Evolutionary conservation across 2,113 vertebrate genomes (phyloP).

Genomic region (Austrofundulus limnaeus): DNA sequence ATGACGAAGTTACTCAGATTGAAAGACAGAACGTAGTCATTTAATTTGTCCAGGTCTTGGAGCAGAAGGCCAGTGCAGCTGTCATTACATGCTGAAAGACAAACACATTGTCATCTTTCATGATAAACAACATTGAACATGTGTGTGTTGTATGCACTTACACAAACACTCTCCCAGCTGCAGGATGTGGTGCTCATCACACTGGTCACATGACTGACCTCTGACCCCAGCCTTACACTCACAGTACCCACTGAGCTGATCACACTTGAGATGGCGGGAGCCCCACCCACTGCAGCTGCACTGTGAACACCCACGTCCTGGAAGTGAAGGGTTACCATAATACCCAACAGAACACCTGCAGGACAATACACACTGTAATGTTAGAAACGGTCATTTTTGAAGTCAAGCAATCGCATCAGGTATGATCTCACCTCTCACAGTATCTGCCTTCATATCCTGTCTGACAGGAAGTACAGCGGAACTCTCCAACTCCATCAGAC

Average conservation of each 20-base stretch:
- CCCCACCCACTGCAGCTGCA: slow-evolving; percentile 84
- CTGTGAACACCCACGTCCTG: slow-evolving; percentile 73
- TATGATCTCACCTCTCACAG: slow-evolving; percentile 85
- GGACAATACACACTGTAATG: neutral
- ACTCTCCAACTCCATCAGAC: slow-evolving; percentile 79
- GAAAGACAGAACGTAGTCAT: slow-evolving; percentile 68
- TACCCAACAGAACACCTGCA: slow-evolving; percentile 88
- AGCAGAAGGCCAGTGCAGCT: slow-evolving; percentile 84
- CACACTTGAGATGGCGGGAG: slow-evolving; percentile 78
- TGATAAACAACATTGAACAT: neutral
- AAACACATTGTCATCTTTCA: neutral
- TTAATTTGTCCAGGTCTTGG: slow-evolving; percentile 77
- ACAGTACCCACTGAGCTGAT: slow-evolving; percentile 83
- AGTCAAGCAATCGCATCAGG: neutral
- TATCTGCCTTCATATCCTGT: slow-evolving; percentile 88
- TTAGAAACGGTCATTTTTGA: neutral
- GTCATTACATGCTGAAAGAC: slow-evolving; percentile 84
- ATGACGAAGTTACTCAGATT: slow-evolving; percentile 78
- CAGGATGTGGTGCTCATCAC: slow-evolving; percentile 83
- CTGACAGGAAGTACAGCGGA: slow-evolving; percentile 85
- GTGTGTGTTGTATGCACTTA: slow-evolving; percentile 72
- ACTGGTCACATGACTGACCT: slow-evolving; percentile 85
- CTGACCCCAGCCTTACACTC: slow-evolving; percentile 83
- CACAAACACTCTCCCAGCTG: slow-evolving; percentile 83
- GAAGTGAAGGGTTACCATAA: slow-evolving; percentile 81